Evolutionary conservation across 37 sponge, comb jelly and placozoan genomes (phyloP).

Genomic region (Bolinopsis microptera): DNA sequence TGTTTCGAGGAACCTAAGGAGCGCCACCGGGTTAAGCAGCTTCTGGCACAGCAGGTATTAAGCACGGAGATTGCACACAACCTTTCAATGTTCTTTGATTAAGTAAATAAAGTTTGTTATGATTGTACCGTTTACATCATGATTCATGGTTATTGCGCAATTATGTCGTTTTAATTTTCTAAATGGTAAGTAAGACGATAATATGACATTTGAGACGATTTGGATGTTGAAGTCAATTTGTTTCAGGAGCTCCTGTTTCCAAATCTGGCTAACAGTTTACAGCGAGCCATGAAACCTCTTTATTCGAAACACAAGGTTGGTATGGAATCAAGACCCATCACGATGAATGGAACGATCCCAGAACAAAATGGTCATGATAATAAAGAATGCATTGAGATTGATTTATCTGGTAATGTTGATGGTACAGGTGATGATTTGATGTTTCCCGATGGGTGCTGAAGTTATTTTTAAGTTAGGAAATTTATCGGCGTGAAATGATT

Average conservation of each 20-base stretch:
- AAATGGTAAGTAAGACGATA: too few species aligned
- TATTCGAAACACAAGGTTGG: constrained; percentile 62
- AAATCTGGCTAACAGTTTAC: constrained; percentile 74
- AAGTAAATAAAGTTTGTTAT: too few species aligned
- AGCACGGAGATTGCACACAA: too few species aligned
- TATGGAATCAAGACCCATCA: constrained; percentile 56
- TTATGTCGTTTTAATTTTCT: too few species aligned
- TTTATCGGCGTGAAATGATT: too few species aligned
- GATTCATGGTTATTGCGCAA: too few species aligned
- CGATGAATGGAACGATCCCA: background rate
- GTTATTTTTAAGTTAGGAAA: background rate
- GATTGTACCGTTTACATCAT: too few species aligned
- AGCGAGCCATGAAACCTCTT: constrained; percentile 80
- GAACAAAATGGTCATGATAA: background rate
- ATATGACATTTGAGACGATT: too few species aligned
- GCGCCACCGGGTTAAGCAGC: constrained; percentile 84
- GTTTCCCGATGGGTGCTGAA: constrained; percentile 1
- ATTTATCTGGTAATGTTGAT: background rate
- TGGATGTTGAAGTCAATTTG: too few species aligned
- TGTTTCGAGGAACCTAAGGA: constrained; percentile 95
- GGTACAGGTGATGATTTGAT: background rate
- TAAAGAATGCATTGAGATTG: background rate
- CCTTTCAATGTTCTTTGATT: too few species aligned
- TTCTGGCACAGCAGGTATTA: constrained; percentile 73
- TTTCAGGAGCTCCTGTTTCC: constrained; percentile 91